phyloP scores from a whole-genome alignment of 1,140 invertebrate genomes.

The Drosophila setifemur region DNA sequence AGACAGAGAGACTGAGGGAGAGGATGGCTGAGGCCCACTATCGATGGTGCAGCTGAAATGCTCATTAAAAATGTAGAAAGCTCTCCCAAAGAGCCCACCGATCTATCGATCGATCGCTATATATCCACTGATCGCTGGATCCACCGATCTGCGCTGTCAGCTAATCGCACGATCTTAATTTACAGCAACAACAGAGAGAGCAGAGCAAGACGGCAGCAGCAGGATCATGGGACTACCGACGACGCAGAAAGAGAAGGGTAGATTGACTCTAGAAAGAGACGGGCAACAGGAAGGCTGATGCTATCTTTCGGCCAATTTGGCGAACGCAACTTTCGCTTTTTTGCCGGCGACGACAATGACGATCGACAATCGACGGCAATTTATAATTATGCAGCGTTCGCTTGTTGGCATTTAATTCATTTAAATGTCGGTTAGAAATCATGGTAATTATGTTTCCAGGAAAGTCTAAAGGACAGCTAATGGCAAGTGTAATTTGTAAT shows the following conservation, averaged over 20 bases:
- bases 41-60: constrained; percentile 68
- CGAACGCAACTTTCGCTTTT: constrained; percentile 74
- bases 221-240: constrained; percentile 45
- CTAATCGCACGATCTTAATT: constrained; percentile 80
- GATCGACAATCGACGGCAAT: constrained; percentile 78
- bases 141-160: constrained; percentile 44
- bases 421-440: constrained; percentile 77
- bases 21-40: constrained; percentile 32
- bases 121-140: constrained; percentile 20
- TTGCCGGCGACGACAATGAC: constrained; percentile 67
- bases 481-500: constrained; percentile 42
- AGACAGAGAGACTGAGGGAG: constrained; percentile 1
- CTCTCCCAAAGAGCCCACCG: constrained; percentile 33
- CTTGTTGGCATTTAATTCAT: constrained; percentile 75
- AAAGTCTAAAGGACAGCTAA: constrained; percentile 6
- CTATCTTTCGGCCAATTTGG: constrained; percentile 65
- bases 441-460: constrained; percentile 63
- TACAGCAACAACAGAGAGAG: constrained; percentile 64
- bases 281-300: neutral
- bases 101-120: constrained; percentile 30
- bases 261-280: neutral
- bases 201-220: constrained; percentile 39
- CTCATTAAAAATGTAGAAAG: constrained; percentile 80
- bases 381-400: constrained; percentile 73
- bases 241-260: neutral